phyloP scores from a whole-genome alignment of 1,140 invertebrate species.

The Papilio aristodemus region DNA sequence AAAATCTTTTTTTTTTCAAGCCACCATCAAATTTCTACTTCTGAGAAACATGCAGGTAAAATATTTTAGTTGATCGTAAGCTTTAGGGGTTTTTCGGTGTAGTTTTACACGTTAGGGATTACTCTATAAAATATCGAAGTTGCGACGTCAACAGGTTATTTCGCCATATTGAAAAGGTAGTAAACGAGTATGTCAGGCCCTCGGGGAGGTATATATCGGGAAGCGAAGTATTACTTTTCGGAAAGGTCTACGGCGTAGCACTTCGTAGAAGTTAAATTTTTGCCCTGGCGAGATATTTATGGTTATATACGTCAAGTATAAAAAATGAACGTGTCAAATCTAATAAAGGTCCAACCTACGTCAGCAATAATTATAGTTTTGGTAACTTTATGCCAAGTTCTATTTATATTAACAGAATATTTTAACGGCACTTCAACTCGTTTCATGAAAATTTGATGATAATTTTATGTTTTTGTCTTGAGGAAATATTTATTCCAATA shows the following conservation, averaged over 20 bases:
- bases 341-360: neutral
- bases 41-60: slow-evolving; percentile 1
- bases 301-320: neutral
- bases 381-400: too few relatives aligned
- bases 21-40: neutral
- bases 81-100: slow-evolving; percentile 26
- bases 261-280: slow-evolving; percentile 13
- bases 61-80: slow-evolving; percentile 22
- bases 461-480: too few relatives aligned
- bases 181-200: slow-evolving; percentile 28
- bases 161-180: slow-evolving; percentile 29
- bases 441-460: too few relatives aligned
- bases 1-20: neutral
- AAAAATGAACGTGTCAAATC: neutral
- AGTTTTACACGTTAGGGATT: slow-evolving; percentile 30
- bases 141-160: slow-evolving; percentile 29
- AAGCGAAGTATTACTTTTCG: slow-evolving; percentile 7
- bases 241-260: slow-evolving; percentile 19
- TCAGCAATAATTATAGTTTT: neutral
- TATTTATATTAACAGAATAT: too few relatives aligned
- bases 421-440: too few relatives aligned
- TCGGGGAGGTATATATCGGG: slow-evolving; percentile 13
- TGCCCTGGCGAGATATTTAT: neutral
- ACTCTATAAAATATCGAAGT: slow-evolving; percentile 32
- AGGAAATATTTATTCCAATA: too few relatives aligned